Evolutionary conservation across 2,888 invertebrate species (phyloP), one percentile per base, ranked within the genome.

Genomic region (Ennomos fuscantarius): DNA sequence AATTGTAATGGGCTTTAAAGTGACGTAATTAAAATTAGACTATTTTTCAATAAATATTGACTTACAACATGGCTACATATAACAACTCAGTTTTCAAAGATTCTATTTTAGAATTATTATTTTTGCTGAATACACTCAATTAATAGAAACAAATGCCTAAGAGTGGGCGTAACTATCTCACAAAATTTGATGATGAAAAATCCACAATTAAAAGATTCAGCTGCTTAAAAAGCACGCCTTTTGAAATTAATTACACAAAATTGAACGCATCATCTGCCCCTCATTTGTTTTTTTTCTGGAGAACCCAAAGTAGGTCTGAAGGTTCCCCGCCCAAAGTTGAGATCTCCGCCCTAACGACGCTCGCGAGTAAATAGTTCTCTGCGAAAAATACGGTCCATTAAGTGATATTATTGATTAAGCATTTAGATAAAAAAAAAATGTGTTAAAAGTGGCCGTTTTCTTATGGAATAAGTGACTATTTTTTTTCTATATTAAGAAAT

Each of bases 211-310:
- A 69, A 61, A 66, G 43, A 52, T 72, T 70, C 82, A 81, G 76
- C 80, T 83, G 81, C 71, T 55, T 66, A 32, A 32, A 8, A 60
- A 62, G 70, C 76, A 81, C 82, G 80, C 82, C 81, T 55, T 59
- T 46, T 39, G 34, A 69, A 68, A 81, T 79, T 80, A 82, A 82
- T 82, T 72, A 77, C 65, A 66, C 59, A 60, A 72, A 78, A 81
- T 78, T 73, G 72, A 65, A 60, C 68, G 59, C 66, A 76, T 81
- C 77, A 78, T 78, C 76, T 78, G 71, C 69, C 55, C 65, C 66
- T 64, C 55, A 63, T 69, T 64, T 62, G 51, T 60, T 70, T 70
- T 66, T 66, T 68, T 45, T 44, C 51, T 44, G 46, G 12, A 1
- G 9, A 39, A 37, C 48, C 51, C 45, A 57, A 67, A 63, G 70